Base-by-base conservation (phyloP, 37 sponge, comb jelly and placozoan genomes). In the Cliona cf. orientalis region DNA sequence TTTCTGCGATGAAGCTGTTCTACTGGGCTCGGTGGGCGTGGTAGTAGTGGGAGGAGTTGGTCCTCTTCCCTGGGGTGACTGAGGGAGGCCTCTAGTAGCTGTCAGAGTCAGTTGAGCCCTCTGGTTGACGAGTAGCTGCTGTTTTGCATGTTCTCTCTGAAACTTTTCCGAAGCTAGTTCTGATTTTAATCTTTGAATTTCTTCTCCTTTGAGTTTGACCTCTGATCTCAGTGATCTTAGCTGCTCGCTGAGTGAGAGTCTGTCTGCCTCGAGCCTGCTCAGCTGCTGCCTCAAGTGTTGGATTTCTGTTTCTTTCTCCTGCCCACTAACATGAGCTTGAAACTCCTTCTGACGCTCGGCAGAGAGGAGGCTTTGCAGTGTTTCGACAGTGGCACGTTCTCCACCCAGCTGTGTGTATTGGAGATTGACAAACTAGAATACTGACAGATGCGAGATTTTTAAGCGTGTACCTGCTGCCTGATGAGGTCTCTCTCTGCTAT, bases 291-390 rank as follows among this genome's bases (percentile, higher is more conserved):
- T 56, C 23, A 90, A 53, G 41, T 85, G 85, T 42, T 75, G 80
- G 3, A 90, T 35, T 61, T 90, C 90, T 25, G 40, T n/a, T 14
- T 84, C 81, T 59, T 53, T 90, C 66, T 91, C 87, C 56, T 86
- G 71, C 25, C 76, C 72, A 36, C 69, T 78, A 32, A 72, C n/a
- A n/a, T 86, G 72, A 19, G 59, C 38, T 5, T 82, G 69, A 40
- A 83, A 91, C 68, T 84, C 87, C 84, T 92, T 92, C 55, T 72
- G 66, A 29, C 92, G 42, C 74, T 92, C 92, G 43, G 46, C 42
- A 9, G 85, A 69, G 12, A 92, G 62, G 42, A 92, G 60, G 22
- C 57, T n/a, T 75, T 92, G 89, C 41, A 92, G 80, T 3, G 76
- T 75, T 34, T 83, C 77, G 14, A 69, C 66, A 39, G 49, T 75